phyloP scores from a whole-genome alignment of 2,888 invertebrate genomes.

The Chirona hameri region DNA sequence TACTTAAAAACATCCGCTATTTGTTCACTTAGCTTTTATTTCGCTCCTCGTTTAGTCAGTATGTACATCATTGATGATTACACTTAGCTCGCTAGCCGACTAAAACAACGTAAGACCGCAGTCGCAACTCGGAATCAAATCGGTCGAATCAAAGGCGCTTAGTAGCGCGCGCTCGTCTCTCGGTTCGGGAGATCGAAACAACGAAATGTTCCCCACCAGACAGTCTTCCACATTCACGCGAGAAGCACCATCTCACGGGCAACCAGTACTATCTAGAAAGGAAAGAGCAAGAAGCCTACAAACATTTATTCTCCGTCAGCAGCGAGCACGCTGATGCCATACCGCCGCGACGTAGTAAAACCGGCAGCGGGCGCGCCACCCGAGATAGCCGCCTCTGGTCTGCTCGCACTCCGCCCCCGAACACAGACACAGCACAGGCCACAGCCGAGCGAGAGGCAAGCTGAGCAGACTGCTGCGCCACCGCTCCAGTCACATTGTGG shows the following conservation, averaged over 20 bases:
- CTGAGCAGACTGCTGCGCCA: neutral
- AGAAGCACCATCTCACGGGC: neutral
- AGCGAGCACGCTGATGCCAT: neutral
- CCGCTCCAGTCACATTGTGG: neutral
- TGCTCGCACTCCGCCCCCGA: neutral
- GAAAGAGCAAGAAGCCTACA: neutral
- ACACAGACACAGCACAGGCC: neutral
- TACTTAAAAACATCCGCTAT: neutral
- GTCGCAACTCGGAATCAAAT: neutral
- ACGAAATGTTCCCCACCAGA: neutral
- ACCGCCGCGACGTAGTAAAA: neutral
- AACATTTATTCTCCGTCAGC: neutral
- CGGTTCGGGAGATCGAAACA: neutral
- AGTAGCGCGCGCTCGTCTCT: too few relatives aligned
- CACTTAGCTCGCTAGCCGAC: neutral
- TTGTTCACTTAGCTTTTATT: neutral
- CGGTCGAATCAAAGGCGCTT: neutral
- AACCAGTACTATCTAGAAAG: slow-evolving; percentile 2
- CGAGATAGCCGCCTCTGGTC: neutral
- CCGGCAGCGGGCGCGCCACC: neutral
- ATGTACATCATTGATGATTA: neutral
- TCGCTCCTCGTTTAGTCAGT: neutral
- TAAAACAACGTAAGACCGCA: neutral
- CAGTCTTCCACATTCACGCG: neutral
- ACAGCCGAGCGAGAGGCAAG: neutral